phyloP scores from a whole-genome alignment of 2,797 vertebrate species.

The Gymnoscopelus braueri region DNA sequence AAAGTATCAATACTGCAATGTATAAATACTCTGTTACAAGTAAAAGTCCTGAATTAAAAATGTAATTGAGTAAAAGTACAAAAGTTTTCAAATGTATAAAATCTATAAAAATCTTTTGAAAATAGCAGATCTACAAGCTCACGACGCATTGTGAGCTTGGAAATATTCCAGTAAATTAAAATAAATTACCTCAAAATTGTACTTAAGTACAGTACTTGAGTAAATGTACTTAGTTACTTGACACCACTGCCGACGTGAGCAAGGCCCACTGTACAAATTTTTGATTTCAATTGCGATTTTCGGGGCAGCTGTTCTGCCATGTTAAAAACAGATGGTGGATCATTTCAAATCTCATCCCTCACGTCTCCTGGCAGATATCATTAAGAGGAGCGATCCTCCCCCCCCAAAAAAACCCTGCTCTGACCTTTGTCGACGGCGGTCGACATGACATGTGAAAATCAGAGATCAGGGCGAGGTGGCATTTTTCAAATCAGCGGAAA shows the following conservation, averaged over 20 bases:
- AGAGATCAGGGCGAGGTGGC: conserved; percentile 34
- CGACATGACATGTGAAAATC: conserved; percentile 42
- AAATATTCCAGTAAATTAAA: no score
- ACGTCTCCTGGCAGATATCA: conserved; percentile 45
- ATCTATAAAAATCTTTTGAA: no score
- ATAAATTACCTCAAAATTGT: no score
- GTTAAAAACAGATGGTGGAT: conserved; percentile 49
- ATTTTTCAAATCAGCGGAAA: conserved; percentile 52
- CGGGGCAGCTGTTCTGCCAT: conserved; percentile 34
- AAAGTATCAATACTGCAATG: no score
- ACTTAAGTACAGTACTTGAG: no score
- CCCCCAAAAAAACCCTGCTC: conserved; percentile 34
- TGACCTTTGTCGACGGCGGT: conserved; percentile 52
- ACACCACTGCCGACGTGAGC: conserved; percentile 11
- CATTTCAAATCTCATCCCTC: conserved; percentile 54
- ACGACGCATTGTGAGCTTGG: no score
- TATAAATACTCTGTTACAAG: no score
- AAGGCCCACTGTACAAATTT: conserved; percentile 32
- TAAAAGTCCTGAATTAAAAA: no score
- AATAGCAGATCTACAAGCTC: no score
- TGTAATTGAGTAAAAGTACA: no score
- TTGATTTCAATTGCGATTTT: conserved; percentile 38
- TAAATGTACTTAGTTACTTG: background rate
- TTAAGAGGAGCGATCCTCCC: conserved; percentile 38
- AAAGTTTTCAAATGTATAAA: no score